A percentile compares a stretch with the other conserved stretches of the same genome.
Conservation (phyloP, 2,113 vertebrate species). For the Sprattus sprattus region DNA sequence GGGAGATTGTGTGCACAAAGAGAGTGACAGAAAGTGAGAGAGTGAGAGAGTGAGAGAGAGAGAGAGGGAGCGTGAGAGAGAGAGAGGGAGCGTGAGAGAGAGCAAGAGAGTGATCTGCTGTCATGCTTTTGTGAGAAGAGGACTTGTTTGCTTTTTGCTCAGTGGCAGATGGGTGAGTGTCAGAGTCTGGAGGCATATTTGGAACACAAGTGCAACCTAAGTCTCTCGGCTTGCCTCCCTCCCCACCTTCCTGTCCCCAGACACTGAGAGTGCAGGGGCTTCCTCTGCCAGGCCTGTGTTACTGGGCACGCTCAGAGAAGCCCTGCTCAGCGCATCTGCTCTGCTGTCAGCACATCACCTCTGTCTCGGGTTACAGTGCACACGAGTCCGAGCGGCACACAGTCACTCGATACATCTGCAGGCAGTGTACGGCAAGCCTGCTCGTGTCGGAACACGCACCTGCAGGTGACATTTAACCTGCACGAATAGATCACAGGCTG, state of each 20-base stretch:
- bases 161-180: constrained; percentile 17
- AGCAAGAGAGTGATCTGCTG: not conserved
- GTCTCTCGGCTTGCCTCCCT: not conserved
- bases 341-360: not conserved
- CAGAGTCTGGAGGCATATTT: not conserved
- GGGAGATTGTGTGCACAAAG: constrained; percentile 12
- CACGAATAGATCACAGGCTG: not conserved
- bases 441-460: not conserved
- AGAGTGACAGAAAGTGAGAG: not conserved
- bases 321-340: not conserved
- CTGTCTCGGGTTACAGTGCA: not conserved
- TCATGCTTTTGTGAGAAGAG: constrained; percentile 12
- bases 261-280: not conserved
- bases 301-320: not conserved
- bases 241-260: not conserved
- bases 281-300: not conserved
- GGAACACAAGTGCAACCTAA: not conserved
- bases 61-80: no score
- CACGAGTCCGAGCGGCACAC: not conserved
- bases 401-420: constrained; percentile 6
- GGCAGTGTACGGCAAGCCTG: not conserved
- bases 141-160: constrained; percentile 24
- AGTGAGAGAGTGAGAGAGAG: not conserved
- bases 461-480: constrained; percentile 4
- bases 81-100: not conserved